Percentiles rank a stretch among this genome's conserved stretches.
phyloP scores from a whole-genome alignment of 2,113 vertebrate genomes.

The Camelus bactrianus region DNA sequence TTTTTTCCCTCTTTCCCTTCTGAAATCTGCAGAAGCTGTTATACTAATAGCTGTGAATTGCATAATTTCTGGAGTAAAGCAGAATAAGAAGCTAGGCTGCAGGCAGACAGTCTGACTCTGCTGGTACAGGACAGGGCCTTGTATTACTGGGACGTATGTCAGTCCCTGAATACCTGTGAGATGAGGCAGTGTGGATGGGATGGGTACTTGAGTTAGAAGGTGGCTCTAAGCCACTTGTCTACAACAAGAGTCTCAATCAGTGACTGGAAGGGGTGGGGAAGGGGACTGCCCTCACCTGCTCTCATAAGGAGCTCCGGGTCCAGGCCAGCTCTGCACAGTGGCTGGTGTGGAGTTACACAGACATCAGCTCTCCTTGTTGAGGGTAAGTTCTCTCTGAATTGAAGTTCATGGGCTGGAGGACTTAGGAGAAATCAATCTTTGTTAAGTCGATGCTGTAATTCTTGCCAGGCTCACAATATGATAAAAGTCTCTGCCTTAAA shows the following conservation, averaged over 20 bases:
- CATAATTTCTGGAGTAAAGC: slow-evolving; percentile 62
- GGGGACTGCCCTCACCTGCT: background rate
- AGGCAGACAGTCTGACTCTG: slow-evolving; percentile 39
- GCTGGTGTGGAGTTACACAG: background rate
- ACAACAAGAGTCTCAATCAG: no score
- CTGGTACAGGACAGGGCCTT: background rate
- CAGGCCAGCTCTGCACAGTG: background rate
- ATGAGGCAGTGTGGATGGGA: background rate
- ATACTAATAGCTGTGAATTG: slow-evolving; percentile 66
- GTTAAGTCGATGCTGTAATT: background rate
- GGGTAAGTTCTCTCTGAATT: background rate
- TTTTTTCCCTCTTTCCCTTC: background rate
- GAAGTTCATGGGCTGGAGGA: background rate
- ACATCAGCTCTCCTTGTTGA: background rate
- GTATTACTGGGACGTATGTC: background rate
- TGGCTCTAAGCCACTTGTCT: background rate
- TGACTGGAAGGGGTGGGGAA: background rate
- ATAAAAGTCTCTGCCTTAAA: background rate
- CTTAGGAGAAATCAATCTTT: background rate
- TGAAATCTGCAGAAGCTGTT: slow-evolving; percentile 63
- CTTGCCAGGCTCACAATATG: background rate
- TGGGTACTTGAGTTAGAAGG: background rate
- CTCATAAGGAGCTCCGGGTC: no score
- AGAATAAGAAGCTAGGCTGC: slow-evolving; percentile 16
- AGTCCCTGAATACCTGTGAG: background rate